phyloP scores from a whole-genome alignment of 2,888 invertebrate genomes.

The Glaucopsyche alexis region DNA sequence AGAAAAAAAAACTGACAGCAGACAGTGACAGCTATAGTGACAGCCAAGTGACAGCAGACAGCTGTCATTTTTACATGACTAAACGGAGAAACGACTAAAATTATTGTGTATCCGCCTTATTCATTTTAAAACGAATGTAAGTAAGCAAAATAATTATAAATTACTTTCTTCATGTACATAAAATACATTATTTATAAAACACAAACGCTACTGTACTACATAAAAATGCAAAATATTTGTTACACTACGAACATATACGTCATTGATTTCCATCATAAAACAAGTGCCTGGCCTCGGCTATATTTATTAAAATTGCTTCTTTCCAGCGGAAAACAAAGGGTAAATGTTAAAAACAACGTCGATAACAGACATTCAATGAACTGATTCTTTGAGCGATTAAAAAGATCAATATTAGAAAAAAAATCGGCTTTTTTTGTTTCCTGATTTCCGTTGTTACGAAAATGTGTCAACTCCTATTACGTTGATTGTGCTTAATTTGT shows the following conservation, averaged over 20 bases:
- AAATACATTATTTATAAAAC: slow-evolving; percentile 7
- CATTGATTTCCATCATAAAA: slow-evolving; percentile 61
- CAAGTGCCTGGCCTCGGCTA: slow-evolving; percentile 28
- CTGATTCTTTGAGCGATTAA: neutral
- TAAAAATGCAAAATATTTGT: slow-evolving; percentile 16
- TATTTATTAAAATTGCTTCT: slow-evolving; percentile 23
- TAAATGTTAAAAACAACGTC: slow-evolving; percentile 7
- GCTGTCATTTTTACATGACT: slow-evolving; percentile 72
- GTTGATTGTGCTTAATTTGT: slow-evolving; percentile 28
- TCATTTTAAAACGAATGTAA: slow-evolving; percentile 59
- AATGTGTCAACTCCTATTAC: slow-evolving; percentile 65
- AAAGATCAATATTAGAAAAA: neutral
- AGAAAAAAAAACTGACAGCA: no score
- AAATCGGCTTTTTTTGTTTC: slow-evolving; percentile 33
- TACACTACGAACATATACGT: slow-evolving; percentile 62
- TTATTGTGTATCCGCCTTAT: slow-evolving; percentile 69
- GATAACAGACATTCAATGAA: neutral
- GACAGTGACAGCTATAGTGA: no score
- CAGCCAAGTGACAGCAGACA: slow-evolving; percentile 34
- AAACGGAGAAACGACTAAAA: slow-evolving; percentile 56
- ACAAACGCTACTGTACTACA: slow-evolving; percentile 1
- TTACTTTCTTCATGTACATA: neutral
- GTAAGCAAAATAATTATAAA: slow-evolving; percentile 46
- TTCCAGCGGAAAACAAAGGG: slow-evolving; percentile 19
- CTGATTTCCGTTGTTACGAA: slow-evolving; percentile 73